A percentile compares a stretch with the other conserved stretches of the same genome.
Evolutionary conservation across 2,797 vertebrate species (phyloP).

Genomic region (Phyllotis vaccarum): DNA sequence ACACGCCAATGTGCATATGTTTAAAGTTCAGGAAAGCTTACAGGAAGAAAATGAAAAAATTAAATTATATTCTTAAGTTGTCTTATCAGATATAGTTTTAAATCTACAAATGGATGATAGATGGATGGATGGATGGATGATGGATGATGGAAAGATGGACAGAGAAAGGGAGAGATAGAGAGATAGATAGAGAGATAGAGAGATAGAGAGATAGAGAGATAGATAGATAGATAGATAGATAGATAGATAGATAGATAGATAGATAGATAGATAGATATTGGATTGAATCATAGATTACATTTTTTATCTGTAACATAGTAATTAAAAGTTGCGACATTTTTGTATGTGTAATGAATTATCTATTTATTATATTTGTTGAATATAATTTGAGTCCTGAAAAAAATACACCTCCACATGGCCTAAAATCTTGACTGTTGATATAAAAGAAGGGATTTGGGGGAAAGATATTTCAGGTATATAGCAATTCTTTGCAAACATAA

Average conservation of each 20-base stretch:
- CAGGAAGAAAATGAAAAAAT: neutral
- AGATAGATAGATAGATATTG: neutral
- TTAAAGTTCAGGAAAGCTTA: neutral
- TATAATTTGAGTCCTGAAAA: slow-evolving; percentile 40
- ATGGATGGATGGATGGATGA: neutral
- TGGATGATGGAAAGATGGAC: neutral
- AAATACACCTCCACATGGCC: neutral
- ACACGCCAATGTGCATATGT: neutral
- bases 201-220: no score
- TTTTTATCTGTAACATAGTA: slow-evolving; percentile 37
- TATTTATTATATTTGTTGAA: neutral
- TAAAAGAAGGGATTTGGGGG: slow-evolving; percentile 9
- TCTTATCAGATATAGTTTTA: slow-evolving; percentile 2
- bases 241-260: neutral
- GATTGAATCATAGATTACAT: neutral
- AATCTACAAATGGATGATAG: neutral
- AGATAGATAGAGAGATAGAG: neutral
- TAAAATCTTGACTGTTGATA: slow-evolving; percentile 17
- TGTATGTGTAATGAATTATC: slow-evolving; percentile 8
- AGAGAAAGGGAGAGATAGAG: neutral
- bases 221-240: neutral
- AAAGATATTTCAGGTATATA: neutral
- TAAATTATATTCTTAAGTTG: neutral
- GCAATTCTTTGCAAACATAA: slow-evolving; percentile 19
- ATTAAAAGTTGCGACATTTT: neutral